Conservation (phyloP, 2,797 vertebrate species). For the Tadarida brasiliensis region DNA sequence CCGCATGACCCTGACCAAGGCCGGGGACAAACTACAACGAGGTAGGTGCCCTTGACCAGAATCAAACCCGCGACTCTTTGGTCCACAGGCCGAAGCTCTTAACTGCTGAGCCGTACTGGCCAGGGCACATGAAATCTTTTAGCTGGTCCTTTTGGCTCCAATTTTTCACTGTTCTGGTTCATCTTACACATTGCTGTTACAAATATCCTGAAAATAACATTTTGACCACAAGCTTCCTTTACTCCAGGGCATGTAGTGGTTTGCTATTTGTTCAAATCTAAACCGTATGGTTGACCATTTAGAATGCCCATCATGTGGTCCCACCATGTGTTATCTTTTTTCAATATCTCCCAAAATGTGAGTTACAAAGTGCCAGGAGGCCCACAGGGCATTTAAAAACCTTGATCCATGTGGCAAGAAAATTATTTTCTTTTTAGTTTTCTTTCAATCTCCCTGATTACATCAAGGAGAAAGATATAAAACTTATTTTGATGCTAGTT, state of each 20-base stretch:
- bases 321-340: background rate
- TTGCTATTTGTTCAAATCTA: constrained; percentile 3
- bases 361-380: background rate
- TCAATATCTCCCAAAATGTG: background rate
- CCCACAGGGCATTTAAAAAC: background rate
- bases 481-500: background rate
- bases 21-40: too few relatives aligned
- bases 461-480: background rate
- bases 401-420: background rate
- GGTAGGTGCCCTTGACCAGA: too few relatives aligned
- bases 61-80: too few relatives aligned
- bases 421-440: constrained; percentile 44
- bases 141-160: background rate
- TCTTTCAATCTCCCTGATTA: background rate
- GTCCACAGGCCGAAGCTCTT: too few relatives aligned
- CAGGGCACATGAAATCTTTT: background rate
- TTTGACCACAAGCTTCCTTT: background rate
- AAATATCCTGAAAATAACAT: constrained; percentile 20
- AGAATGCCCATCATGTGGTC: background rate
- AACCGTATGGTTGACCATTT: background rate
- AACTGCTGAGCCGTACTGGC: too few relatives aligned
- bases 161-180: background rate
- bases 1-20: too few relatives aligned
- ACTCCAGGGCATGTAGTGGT: background rate
- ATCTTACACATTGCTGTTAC: background rate